Evolutionary conservation across 2,113 vertebrate genomes (phyloP), one percentile per base, ranked within the genome.

Genomic region (Pan troglodytes): DNA sequence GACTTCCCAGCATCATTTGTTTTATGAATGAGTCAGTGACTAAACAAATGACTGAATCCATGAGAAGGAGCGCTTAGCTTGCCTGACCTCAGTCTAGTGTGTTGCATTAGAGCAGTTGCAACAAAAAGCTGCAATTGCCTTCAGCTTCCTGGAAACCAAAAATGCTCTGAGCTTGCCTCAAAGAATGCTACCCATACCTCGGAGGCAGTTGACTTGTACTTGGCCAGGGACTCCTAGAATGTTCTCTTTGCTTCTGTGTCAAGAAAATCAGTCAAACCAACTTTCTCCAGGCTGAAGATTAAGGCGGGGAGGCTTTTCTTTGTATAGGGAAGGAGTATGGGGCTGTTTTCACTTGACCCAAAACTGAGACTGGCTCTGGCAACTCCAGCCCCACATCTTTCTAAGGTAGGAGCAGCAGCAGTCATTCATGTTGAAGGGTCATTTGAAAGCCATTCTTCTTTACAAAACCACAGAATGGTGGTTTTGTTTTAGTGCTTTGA

Each of bases 401-500:
- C 25, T 73, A 88, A 79, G 43, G 16, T 7, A 3, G 6, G 61
- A 25, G 32, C 14, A 38, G 6, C 57, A 73, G 32, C 32, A 82
- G 61, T 89, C 82, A 91, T 45, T 86, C 30, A 10, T 25, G 22
- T 3, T 68, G 38, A 95, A 67, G 27, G 30, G 61, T 91, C 86
- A 93, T 83, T 72, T 91, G 90, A 81, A 95, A 97, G 64, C 35
- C 73, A 91, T 76, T 73, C 52, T 25, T n/a, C 85, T 68, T 93
- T 38, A 84, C 45, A 40, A 90, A 97, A 91, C 73, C 96, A 95
- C 80, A 94, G 80, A 94, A 97, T 38, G 79, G 85, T 35, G 55
- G 78, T 91, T 96, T 91, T 52, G n/a, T 88, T 86, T 95, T 23
- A 87, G 25, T 94, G 89, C 94, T 95, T 93, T 97, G 86, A 94